Conservation (phyloP, 2,113 vertebrate genomes). For the Sebastes schlegelii region DNA sequence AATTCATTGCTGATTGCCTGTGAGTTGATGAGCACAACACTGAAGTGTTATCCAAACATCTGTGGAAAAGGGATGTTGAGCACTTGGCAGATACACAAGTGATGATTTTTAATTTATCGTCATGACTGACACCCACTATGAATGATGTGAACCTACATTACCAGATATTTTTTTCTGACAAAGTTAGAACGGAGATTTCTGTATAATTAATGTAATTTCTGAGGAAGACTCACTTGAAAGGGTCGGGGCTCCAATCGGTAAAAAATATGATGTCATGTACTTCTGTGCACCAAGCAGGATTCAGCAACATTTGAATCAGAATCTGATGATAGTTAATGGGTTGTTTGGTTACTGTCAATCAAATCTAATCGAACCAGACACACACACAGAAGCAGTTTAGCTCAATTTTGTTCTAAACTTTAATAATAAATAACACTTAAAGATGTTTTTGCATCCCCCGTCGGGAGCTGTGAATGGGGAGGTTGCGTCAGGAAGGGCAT, state of each 20-base stretch:
- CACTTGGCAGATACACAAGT: constrained; percentile 26
- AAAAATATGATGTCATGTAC: no score
- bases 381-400: not conserved
- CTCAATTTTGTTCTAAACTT: not conserved
- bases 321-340: no score
- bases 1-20: constrained; percentile 52
- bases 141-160: not conserved
- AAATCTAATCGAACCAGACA: not conserved
- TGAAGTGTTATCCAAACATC: constrained; percentile 42
- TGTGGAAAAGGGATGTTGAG: constrained; percentile 22
- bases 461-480: no score
- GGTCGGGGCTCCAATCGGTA: not conserved
- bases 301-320: no score
- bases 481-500: no score
- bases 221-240: not conserved
- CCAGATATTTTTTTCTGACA: not conserved
- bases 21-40: constrained; percentile 45
- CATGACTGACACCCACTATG: not conserved
- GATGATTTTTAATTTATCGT: constrained; percentile 1
- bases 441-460: not conserved
- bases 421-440: not conserved
- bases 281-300: no score
- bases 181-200: not conserved
- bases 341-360: no score
- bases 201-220: not conserved